These are phyloP conservation scores for Galeopsomyia nigrocyanea DNA, from an alignment of 2,888 invertebrate genomes.

Conservation along the genomic window DNA sequence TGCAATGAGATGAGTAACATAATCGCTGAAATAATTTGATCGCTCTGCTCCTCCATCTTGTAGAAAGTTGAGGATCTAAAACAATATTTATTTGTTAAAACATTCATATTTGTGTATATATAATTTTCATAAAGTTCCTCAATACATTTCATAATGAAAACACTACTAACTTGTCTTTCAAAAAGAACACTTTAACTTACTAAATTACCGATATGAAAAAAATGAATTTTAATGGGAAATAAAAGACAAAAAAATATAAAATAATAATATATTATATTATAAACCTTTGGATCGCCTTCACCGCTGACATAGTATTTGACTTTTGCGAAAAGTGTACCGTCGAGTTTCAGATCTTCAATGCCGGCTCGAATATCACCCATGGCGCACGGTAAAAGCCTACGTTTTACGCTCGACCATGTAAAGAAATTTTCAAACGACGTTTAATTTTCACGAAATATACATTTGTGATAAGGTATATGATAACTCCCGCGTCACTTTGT, in stretches of 20 bases:
- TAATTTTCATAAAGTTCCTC: too few species aligned
- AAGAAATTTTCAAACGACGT: constrained; percentile 18
- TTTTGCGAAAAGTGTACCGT: constrained; percentile 82
- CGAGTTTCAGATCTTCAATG: constrained; percentile 68
- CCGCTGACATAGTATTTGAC: constrained; percentile 88
- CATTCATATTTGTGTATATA: too few species aligned
- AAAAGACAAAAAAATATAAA: background rate
- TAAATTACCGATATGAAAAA: background rate
- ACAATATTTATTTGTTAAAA: constrained; percentile 50
- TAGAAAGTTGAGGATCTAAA: constrained; percentile 82
- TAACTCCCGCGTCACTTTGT: constrained; percentile 33
- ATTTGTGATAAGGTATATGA: background rate
- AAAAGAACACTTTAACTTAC: too few species aligned
- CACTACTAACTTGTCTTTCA: too few species aligned
- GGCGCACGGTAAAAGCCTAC: constrained; percentile 50
- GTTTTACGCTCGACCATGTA: constrained; percentile 18
- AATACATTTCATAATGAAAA: too few species aligned
- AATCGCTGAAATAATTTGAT: constrained; percentile 89
- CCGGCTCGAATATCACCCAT: constrained; percentile 70
- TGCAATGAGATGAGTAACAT: constrained; percentile 93
- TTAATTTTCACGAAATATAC: constrained; percentile 9
- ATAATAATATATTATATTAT: background rate
- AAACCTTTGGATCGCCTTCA: constrained; percentile 70
- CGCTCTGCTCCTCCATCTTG: constrained; percentile 90
- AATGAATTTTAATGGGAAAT: background rate